phyloP scores from a whole-genome alignment of 2,113 vertebrate genomes.

The Podarcis cretensis region DNA sequence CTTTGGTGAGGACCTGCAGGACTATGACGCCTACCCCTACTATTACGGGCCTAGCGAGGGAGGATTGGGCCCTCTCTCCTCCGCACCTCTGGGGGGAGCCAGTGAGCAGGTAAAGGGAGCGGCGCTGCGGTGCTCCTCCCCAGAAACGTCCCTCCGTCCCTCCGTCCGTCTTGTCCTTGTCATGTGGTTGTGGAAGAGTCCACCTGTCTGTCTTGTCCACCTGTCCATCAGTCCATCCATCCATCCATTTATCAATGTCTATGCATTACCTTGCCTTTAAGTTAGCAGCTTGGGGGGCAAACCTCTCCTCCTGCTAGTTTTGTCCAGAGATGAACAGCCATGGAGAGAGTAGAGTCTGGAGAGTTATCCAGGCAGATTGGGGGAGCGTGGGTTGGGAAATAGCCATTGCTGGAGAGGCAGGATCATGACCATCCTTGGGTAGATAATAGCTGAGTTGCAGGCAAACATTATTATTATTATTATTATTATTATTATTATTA shows the following conservation, averaged over 20 bases:
- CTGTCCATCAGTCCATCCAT: background rate
- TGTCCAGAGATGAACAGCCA: background rate
- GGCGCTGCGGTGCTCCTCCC: background rate
- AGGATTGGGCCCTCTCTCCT: constrained; percentile 52
- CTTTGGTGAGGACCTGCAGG: constrained; percentile 80
- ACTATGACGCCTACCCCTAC: constrained; percentile 78
- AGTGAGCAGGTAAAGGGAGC: constrained; percentile 56
- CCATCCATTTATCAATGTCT: background rate
- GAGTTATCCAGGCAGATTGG: background rate
- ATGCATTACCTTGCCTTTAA: background rate
- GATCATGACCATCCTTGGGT: background rate
- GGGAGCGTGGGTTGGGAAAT: background rate
- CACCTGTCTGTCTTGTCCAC: background rate
- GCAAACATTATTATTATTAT: background rate
- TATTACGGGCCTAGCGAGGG: constrained; percentile 77
- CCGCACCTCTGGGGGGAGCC: constrained; percentile 50
- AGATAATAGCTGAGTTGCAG: background rate
- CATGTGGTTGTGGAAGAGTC: background rate
- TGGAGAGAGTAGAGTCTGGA: background rate
- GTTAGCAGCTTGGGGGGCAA: no score
- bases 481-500: no score
- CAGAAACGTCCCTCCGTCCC: background rate
- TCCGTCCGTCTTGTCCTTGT: constrained; percentile 8
- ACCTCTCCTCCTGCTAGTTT: no score
- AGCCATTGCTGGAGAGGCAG: background rate